Base-by-base conservation (phyloP, 2,888 invertebrate genomes). In the Meghimatium bilineatum region DNA sequence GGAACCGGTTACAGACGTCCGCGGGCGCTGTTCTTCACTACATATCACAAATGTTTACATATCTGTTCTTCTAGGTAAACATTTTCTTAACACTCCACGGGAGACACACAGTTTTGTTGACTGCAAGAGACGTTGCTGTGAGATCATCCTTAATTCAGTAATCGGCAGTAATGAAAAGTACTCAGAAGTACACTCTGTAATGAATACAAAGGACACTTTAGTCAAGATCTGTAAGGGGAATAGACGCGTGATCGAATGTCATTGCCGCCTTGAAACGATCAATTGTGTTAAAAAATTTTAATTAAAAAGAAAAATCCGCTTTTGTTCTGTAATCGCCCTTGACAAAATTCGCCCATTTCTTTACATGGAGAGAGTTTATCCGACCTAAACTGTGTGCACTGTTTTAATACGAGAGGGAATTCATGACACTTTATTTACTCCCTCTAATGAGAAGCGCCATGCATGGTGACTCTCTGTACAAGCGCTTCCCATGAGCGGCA, bases 401-500 rank as follows among this genome's bases (percentile, higher is more conserved):
- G 78, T 44, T 78, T 23, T 63, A 67, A 78, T 56, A 44, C 78
- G 20, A 44, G 44, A 78, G 66, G 29, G 63, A 44, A 44, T 20
- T 10, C 44, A 49, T 78, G 78, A 49, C 78, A 78, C 66, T 67
- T 66, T 78, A 66, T 78, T 78, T 78, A 78, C 66, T 29, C 49
- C 67, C 17, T 78, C 67, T 78, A 78, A 78, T 78, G 78, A 78
- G 78, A 78, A 78, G 49, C 63, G 67, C 66, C 78, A 78, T 5
- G 78, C 78, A 23, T 34, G 78, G 29, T 1, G 52, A 63, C 63
- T 63, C 29, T 38, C 44, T 44, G 26, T 32, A 23, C 23, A 44
- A 78, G 29, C 17, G 29, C 34, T 49, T 32, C 29, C 38, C 44
- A 67, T 32, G 49, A 66, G 78, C 63, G 44, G 29, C 66, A 26